Percentiles rank a stretch among this genome's conserved stretches.
Evolutionary conservation across 2,888 invertebrate genomes (phyloP).

Genomic region (Spilarctia lutea): DNA sequence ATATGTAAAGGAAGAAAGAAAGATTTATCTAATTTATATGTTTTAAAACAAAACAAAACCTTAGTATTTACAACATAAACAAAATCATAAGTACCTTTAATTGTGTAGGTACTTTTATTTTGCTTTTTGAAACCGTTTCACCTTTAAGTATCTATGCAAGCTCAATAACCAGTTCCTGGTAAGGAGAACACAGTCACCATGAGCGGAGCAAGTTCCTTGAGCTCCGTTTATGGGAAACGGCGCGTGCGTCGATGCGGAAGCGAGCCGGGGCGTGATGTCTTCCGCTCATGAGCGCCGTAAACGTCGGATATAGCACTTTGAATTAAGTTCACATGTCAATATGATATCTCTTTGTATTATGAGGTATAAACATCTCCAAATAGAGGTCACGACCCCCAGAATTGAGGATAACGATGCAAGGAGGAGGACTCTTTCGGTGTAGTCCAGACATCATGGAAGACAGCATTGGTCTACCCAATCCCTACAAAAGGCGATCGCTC

Average conservation of each 20-base stretch:
- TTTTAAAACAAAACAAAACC: background rate
- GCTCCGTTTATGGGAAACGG: slow-evolving; percentile 57
- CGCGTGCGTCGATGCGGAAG: slow-evolving; percentile 55
- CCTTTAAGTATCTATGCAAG: background rate
- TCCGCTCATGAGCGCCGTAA: slow-evolving; percentile 31
- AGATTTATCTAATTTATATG: background rate
- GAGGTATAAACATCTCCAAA: no score
- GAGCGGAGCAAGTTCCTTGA: slow-evolving; percentile 57
- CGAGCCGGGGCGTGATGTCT: slow-evolving; percentile 36
- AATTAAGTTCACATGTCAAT: background rate
- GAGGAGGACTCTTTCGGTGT: no score
- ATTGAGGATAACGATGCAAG: no score
- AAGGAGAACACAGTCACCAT: slow-evolving; percentile 42
- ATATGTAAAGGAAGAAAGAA: background rate
- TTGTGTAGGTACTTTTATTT: background rate
- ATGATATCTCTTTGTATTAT: background rate
- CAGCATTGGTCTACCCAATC: no score
- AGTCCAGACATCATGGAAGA: no score
- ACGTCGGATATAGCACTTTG: slow-evolving; percentile 36
- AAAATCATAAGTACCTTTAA: background rate
- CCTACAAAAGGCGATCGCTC: no score
- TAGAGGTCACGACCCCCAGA: no score
- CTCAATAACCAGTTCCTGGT: slow-evolving; percentile 31
- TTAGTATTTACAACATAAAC: background rate
- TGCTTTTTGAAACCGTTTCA: background rate